phyloP scores from a whole-genome alignment of 2,797 vertebrate species.

The Fringilla coelebs region DNA sequence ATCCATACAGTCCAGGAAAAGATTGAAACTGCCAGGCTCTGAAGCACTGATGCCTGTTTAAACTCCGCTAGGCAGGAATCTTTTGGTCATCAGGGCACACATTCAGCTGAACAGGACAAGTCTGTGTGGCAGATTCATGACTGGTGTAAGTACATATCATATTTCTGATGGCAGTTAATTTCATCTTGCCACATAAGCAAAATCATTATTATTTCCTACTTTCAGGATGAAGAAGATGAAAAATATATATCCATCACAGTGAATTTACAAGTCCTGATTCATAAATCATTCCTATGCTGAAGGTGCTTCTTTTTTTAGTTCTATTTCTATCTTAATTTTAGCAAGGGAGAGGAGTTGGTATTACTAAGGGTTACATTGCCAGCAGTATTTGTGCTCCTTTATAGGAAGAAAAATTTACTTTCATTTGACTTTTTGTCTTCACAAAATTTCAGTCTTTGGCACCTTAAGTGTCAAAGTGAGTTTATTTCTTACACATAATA shows the following conservation, averaged over 20 bases:
- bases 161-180: constrained; percentile 4
- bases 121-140: background rate
- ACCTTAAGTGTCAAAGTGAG: background rate
- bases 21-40: background rate
- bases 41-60: background rate
- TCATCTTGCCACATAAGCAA: background rate
- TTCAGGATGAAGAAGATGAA: background rate
- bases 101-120: background rate
- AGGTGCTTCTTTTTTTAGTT: background rate
- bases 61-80: background rate
- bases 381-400: background rate
- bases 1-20: background rate
- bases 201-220: constrained; percentile 14
- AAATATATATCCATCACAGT: background rate
- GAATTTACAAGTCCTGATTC: background rate
- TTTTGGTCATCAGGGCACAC: background rate
- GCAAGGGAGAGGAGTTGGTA: background rate
- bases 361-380: background rate
- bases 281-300: background rate
- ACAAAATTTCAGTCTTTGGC: background rate
- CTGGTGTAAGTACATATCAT: background rate
- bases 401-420: background rate
- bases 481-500: background rate
- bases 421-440: background rate
- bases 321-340: background rate